Percentiles rank a stretch among this genome's conserved stretches.
Evolutionary conservation across 2,888 invertebrate species (phyloP).

Genomic region (Monochamus alternatus): DNA sequence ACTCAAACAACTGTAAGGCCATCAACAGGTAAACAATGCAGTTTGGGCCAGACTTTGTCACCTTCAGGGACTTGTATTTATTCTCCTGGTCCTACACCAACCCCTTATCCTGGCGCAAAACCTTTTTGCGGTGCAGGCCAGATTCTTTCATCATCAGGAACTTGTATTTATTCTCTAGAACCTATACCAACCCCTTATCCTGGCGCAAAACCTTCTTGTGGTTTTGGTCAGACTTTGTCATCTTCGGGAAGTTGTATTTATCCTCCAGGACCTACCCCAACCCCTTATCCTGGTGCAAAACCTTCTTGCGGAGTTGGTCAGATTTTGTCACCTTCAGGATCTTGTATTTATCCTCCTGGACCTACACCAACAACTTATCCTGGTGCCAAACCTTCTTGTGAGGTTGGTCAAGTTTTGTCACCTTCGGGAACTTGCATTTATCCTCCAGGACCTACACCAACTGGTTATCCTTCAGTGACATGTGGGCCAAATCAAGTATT

Average conservation of each 20-base stretch:
- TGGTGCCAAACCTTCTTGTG: slow-evolving; percentile 5
- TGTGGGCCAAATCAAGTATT: slow-evolving; percentile 47
- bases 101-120: slow-evolving; percentile 19
- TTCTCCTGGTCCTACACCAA: background rate
- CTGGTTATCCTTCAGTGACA: background rate
- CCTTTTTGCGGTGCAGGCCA: slow-evolving; percentile 32
- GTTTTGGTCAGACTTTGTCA: slow-evolving; percentile 25
- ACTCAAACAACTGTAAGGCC: background rate
- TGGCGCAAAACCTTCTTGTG: slow-evolving; percentile 34
- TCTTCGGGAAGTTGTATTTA: slow-evolving; percentile 30
- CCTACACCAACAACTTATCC: slow-evolving; percentile 1
- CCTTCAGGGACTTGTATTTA: slow-evolving; percentile 38
- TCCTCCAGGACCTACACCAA: slow-evolving; percentile 1
- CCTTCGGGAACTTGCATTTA: slow-evolving; percentile 34
- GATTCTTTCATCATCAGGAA: slow-evolving; percentile 32
- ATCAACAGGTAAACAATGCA: slow-evolving; percentile 32
- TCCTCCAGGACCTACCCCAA: background rate
- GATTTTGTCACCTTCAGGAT: slow-evolving; percentile 30
- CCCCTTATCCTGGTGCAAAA: slow-evolving; percentile 2
- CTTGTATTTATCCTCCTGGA: background rate
- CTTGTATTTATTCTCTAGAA: slow-evolving; percentile 26
- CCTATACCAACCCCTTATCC: background rate
- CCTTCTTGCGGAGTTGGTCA: slow-evolving; percentile 17
- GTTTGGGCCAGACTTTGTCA: slow-evolving; percentile 34
- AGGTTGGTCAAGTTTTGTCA: slow-evolving; percentile 21